Evolutionary conservation across 2,888 invertebrate genomes (phyloP).

Genomic region (Seira sanloemensis): DNA sequence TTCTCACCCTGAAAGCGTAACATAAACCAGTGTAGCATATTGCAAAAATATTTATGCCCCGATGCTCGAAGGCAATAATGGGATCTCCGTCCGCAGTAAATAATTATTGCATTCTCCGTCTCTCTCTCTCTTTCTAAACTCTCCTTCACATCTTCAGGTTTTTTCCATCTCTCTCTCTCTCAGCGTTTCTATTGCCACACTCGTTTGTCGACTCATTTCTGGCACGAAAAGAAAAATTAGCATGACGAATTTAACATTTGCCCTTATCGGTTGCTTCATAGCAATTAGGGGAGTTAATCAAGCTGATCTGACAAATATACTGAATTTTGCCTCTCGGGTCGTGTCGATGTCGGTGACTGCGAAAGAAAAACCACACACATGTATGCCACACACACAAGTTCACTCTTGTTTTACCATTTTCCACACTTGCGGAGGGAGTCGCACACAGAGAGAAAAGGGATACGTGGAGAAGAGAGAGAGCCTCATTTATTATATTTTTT

Average conservation of each 20-base stretch:
- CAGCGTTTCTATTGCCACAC: slow-evolving; percentile 5
- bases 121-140: not conserved
- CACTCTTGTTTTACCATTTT: not conserved
- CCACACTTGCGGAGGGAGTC: not conserved
- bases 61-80: not conserved
- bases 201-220: slow-evolving; percentile 61
- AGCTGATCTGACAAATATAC: slow-evolving; percentile 62
- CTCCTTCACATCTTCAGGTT: not conserved
- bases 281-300: slow-evolving; percentile 65
- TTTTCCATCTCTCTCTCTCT: not conserved
- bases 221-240: slow-evolving; percentile 60
- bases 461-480: too few species aligned
- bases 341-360: slow-evolving; percentile 13
- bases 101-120: slow-evolving; percentile 3
- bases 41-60: not conserved
- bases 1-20: not conserved
- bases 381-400: slow-evolving; percentile 40
- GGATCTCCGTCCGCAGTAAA: not conserved
- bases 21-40: not conserved
- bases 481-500: slow-evolving; percentile 16
- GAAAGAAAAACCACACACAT: slow-evolving; percentile 48
- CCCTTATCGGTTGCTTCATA: slow-evolving; percentile 63
- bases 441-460: too few species aligned
- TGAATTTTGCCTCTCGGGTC: slow-evolving; percentile 23
- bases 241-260: slow-evolving; percentile 65